Percentiles rank a stretch among this genome's conserved stretches.
Conservation (phyloP, 2,888 invertebrate species). For the Drosophila atroscutellata region DNA sequence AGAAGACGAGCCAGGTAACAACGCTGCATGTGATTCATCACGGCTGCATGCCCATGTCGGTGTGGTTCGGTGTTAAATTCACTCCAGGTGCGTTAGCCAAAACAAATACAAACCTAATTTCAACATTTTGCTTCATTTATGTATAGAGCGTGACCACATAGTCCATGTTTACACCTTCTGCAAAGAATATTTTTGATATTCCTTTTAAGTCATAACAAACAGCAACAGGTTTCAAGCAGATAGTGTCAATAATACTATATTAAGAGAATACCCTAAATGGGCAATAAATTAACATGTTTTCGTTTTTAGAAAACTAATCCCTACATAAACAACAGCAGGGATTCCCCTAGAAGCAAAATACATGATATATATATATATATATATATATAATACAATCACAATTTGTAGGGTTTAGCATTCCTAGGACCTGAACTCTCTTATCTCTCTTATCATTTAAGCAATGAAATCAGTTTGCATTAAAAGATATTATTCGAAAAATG, state of each 20-base stretch:
- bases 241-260: neutral
- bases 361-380: too few species aligned
- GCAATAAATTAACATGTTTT: neutral
- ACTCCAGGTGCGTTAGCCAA: constrained; percentile 89
- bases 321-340: neutral
- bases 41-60: constrained; percentile 98
- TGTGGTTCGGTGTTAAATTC: constrained; percentile 98
- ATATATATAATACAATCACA: neutral
- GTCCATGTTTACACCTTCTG: neutral
- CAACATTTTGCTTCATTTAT: neutral
- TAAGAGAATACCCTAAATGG: neutral
- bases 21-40: constrained; percentile 98
- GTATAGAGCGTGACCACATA: neutral
- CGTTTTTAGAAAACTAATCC: neutral
- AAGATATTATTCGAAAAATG: neutral
- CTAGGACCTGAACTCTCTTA: neutral
- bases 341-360: neutral
- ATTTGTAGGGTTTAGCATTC: neutral
- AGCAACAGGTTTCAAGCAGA: neutral
- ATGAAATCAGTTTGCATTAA: neutral
- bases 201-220: neutral
- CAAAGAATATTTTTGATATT: neutral
- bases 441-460: too few species aligned
- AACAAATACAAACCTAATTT: neutral
- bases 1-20: constrained; percentile 97